Evolutionary conservation across 1,140 invertebrate genomes (phyloP).

Genomic region (Drosophila rufa): DNA sequence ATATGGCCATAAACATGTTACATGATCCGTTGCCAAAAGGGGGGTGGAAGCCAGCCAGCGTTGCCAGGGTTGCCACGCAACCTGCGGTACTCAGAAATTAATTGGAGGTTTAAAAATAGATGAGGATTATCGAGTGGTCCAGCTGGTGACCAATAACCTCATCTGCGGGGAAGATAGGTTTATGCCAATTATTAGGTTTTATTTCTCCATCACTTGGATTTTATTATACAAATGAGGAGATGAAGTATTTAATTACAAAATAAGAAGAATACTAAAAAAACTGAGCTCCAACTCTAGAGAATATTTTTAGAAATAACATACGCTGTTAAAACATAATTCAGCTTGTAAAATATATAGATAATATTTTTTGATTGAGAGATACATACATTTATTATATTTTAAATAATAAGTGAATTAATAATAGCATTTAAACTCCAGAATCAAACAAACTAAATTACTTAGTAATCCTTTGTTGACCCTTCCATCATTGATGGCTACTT

Average conservation of each 20-base stretch:
- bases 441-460: neutral
- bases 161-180: neutral
- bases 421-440: no score
- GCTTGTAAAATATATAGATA: no score
- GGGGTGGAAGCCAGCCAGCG: neutral
- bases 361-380: no score
- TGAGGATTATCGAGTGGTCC: neutral
- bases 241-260: no score
- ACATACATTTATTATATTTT: no score
- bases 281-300: no score
- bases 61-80: constrained; percentile 19
- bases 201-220: neutral
- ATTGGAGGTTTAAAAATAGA: constrained; percentile 19
- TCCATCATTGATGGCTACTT: neutral
- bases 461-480: neutral
- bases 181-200: neutral
- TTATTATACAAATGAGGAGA: no score
- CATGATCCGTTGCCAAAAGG: constrained; percentile 26
- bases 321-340: no score
- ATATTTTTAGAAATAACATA: no score
- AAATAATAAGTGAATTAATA: no score
- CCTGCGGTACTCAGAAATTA: constrained; percentile 9
- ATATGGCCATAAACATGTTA: constrained; percentile 53
- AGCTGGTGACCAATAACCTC: neutral
- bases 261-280: no score